Conservation (phyloP, 2,888 invertebrate genomes). For the Drosophila lutescens region DNA sequence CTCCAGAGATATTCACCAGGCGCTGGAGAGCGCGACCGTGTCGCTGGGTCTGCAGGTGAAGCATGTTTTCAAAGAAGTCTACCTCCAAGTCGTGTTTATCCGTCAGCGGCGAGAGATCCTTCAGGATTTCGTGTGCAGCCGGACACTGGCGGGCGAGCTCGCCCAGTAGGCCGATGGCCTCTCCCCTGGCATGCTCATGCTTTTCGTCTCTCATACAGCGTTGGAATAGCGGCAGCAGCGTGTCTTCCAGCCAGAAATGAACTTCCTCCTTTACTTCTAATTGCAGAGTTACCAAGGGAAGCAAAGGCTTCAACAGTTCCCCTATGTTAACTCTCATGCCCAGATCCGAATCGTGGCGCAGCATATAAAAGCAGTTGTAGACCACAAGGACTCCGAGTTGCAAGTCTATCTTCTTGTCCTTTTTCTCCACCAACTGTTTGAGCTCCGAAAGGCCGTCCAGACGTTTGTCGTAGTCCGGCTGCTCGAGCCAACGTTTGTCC, state of each 20-base stretch:
- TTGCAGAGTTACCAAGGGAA: slow-evolving; percentile 87
- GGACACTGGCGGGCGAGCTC: slow-evolving; percentile 90
- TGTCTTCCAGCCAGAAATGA: slow-evolving; percentile 89
- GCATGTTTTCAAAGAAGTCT: slow-evolving; percentile 97
- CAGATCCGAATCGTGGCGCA: slow-evolving; percentile 92
- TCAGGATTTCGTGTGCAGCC: slow-evolving; percentile 88
- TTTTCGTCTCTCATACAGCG: slow-evolving; percentile 88
- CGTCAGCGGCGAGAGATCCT: slow-evolving; percentile 88
- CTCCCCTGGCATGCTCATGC: slow-evolving; percentile 90
- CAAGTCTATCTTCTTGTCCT: slow-evolving; percentile 85
- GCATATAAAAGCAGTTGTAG: slow-evolving; percentile 92
- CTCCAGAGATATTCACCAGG: slow-evolving; percentile 88
- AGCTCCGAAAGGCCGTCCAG: slow-evolving; percentile 91
- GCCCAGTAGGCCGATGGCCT: slow-evolving; percentile 91
- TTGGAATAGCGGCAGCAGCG: slow-evolving; percentile 90
- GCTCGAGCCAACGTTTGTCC: slow-evolving; percentile 95
- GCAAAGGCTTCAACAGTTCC: slow-evolving; percentile 89
- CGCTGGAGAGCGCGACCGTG: slow-evolving; percentile 92
- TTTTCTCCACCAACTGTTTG: slow-evolving; percentile 85
- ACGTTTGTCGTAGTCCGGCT: slow-evolving; percentile 94
- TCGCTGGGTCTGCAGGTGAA: slow-evolving; percentile 94
- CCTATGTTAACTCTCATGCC: slow-evolving; percentile 92
- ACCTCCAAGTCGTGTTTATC: slow-evolving; percentile 90
- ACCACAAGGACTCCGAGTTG: slow-evolving; percentile 90
- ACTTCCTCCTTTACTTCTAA: slow-evolving; percentile 86